A percentile compares a stretch with the other conserved stretches of the same genome.
Conservation (phyloP, 2,797 vertebrate genomes). For the Anguilla anguilla region DNA sequence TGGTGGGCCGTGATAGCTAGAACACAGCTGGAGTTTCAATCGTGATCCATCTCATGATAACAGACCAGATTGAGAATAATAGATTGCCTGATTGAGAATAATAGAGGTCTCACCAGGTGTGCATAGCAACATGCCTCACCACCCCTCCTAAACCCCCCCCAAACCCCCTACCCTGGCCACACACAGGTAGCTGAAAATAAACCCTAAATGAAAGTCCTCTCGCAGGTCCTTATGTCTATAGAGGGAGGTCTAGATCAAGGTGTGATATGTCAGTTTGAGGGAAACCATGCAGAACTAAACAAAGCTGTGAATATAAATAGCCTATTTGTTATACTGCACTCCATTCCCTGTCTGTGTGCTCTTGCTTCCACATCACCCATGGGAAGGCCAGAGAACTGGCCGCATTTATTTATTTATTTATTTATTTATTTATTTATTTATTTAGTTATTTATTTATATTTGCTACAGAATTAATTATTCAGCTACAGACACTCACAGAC, state of each 20-base stretch:
- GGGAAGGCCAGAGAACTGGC: not conserved
- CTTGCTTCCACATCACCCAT: not conserved
- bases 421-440: not conserved
- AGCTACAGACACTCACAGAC: not conserved
- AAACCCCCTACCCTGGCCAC: not conserved
- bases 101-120: not conserved
- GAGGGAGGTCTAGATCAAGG: not conserved
- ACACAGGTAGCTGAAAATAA: not conserved
- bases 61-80: slow-evolving; percentile 15
- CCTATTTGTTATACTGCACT: not conserved
- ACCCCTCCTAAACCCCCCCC: not conserved
- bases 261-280: not conserved
- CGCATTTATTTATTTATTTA: not conserved
- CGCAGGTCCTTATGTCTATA: not conserved
- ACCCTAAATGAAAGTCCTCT: not conserved
- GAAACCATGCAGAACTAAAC: slow-evolving; percentile 5
- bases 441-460: not conserved
- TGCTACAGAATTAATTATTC: not conserved
- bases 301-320: not conserved
- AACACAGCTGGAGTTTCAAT: not conserved
- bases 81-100: slow-evolving; percentile 14
- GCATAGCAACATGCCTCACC: not conserved
- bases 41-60: not conserved
- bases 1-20: not conserved
- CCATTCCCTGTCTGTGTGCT: not conserved